phyloP scores from a whole-genome alignment of 2,888 invertebrate species.

The Tetramorium bicarinatum region DNA sequence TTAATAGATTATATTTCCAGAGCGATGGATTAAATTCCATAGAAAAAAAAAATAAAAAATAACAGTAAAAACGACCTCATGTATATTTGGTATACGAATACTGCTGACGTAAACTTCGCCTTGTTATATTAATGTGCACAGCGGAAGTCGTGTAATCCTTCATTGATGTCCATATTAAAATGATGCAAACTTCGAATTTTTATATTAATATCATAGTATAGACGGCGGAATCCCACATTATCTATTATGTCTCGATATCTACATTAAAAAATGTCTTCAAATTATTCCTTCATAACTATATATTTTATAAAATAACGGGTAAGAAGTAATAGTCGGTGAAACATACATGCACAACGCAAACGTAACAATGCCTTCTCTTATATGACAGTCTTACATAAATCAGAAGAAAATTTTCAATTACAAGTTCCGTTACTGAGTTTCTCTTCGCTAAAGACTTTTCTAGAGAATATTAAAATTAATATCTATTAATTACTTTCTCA shows the following conservation, averaged over 20 bases:
- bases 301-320: constrained; percentile 36
- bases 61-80: not conserved
- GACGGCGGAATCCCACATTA: not conserved
- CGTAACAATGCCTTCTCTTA: not conserved
- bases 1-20: not conserved
- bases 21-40: not conserved
- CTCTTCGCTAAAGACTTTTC: not conserved
- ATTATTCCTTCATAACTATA: constrained; percentile 7
- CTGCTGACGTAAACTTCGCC: not conserved
- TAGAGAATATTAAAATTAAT: not conserved
- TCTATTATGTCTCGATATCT: not conserved
- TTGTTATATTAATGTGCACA: constrained; percentile 4
- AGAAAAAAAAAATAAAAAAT: not conserved
- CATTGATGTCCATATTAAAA: not conserved
- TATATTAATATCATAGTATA: not conserved
- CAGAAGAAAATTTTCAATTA: constrained; percentile 15
- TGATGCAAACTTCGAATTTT: constrained; percentile 7
- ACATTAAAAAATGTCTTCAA: constrained; percentile 16
- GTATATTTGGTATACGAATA: not conserved
- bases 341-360: constrained; percentile 24
- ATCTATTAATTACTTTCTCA: constrained; percentile 11
- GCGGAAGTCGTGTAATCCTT: not conserved
- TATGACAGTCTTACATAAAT: constrained; percentile 35
- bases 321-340: constrained; percentile 14
- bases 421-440: constrained; percentile 26